These are phyloP conservation scores for Notarius quadriscutis DNA, from an alignment of 2,113 vertebrate species.

Conservation along the genomic window DNA sequence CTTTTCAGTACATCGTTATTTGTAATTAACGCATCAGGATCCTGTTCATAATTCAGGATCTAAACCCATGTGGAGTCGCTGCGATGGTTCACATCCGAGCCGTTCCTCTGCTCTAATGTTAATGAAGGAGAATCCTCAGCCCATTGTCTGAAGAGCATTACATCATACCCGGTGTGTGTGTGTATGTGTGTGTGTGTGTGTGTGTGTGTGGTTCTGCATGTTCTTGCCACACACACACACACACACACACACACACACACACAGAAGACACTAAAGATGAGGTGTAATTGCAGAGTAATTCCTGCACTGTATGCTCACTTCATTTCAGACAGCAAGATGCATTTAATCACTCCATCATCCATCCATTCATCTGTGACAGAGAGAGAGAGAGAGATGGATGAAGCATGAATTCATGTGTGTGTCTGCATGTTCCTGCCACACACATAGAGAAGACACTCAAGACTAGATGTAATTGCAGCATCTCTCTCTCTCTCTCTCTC, in stretches of 20 bases:
- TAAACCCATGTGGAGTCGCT: not conserved
- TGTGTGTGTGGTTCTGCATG: constrained; percentile 42
- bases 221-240: not conserved
- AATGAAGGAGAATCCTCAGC: constrained; percentile 84
- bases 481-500: not conserved
- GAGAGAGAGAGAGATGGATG: not conserved
- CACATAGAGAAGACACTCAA: not conserved
- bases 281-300: constrained; percentile 22
- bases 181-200: constrained; percentile 59
- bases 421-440: not conserved
- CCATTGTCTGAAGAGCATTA: constrained; percentile 95
- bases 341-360: constrained; percentile 8
- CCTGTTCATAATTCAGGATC: not conserved
- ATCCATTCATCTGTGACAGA: constrained; percentile 12
- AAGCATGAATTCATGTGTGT: not conserved
- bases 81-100: constrained; percentile 48
- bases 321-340: not conserved
- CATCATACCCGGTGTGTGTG: constrained; percentile 80
- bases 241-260: no score
- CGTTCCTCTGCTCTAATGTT: constrained; percentile 67
- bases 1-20: not conserved
- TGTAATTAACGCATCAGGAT: not conserved
- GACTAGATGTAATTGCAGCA: not conserved
- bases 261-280: no score
- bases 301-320: constrained; percentile 44